These are phyloP conservation scores for Oceanites oceanicus DNA, from an alignment of 2,113 vertebrate genomes.

Conservation along the genomic window DNA sequence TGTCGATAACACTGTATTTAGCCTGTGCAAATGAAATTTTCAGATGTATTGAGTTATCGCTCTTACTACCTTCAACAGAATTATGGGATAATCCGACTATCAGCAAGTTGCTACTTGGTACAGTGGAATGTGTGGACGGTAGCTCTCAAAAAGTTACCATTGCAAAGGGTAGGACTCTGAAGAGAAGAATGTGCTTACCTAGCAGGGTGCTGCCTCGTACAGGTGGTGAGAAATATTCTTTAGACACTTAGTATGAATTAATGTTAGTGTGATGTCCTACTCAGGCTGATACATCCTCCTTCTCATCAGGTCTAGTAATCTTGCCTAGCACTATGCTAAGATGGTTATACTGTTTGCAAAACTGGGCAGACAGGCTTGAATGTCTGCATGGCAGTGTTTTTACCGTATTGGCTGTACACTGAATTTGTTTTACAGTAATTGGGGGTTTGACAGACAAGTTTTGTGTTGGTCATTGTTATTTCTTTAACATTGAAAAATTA, in stretches of 20 bases:
- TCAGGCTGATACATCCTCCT: neutral
- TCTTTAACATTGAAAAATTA: neutral
- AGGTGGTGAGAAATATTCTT: neutral
- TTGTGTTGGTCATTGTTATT: neutral
- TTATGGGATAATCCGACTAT: neutral
- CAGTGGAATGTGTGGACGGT: neutral
- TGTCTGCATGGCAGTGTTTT: neutral
- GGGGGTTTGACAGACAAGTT: slow-evolving; percentile 34
- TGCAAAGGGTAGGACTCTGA: neutral
- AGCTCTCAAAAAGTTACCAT: neutral
- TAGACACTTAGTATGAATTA: neutral
- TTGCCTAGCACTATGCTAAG: neutral
- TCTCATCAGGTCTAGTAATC: neutral
- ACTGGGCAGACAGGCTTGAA: neutral
- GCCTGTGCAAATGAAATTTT: neutral
- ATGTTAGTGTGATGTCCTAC: neutral
- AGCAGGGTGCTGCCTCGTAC: neutral
- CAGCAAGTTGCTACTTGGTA: neutral
- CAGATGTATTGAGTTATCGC: neutral
- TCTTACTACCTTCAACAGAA: neutral
- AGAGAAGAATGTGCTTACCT: neutral
- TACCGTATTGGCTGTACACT: neutral
- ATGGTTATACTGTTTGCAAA: neutral
- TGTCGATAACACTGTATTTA: neutral
- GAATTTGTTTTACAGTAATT: slow-evolving; percentile 13